Base-by-base conservation (phyloP, 2,888 invertebrate species). In the Parnassius smintheus region DNA sequence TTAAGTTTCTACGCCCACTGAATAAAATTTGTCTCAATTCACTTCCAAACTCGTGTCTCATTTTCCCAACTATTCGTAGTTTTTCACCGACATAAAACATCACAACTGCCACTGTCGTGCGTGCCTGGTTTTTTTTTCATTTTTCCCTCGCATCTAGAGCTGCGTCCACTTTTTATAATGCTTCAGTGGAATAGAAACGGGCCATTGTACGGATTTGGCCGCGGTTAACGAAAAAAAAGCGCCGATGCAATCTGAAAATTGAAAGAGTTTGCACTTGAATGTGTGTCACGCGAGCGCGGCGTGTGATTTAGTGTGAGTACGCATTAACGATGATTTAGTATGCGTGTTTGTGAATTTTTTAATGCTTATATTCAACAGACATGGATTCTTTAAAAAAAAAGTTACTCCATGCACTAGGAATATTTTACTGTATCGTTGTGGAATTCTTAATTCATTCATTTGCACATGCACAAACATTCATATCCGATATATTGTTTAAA, bases 81-180 rank as follows among this genome's bases (percentile, higher is more conserved):
- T 25, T 51, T 42, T 18, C 25, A 55, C 12, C 55, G 2, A 46
- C 25, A 22, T 22, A 42, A 50, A 50, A 18, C 25, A 9, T 7
- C 2, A 2, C 55, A 12, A 7, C n/a, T 1, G 45, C 1, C 42
- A 50, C 22, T n/a, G 35, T 35, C 46, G 59, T 59, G 59, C 48
- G 60, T 50, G 49, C 49, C 49, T 13, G 49, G 1, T 8, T 49
- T 13, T 53, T 45, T 61, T 50, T 56, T n/a, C n/a, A n/a, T 45
- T 52, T 12, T 51, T 42, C 53, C 2, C 13, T 49, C 12, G 13
- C 41, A 44, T 53, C n/a, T 54, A 49, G 42, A 22, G 18, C 42
- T 13, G 18, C 49, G 61, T 45, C 51, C 52, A 56, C 45, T 62
- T 35, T 54, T 58, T 62, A 41, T 62, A n/a, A 9, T 48, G 53